A percentile compares a stretch with the other conserved stretches of the same genome.
Evolutionary conservation across 2,888 invertebrate species (phyloP).

Genomic region (Drosophila yooni): DNA sequence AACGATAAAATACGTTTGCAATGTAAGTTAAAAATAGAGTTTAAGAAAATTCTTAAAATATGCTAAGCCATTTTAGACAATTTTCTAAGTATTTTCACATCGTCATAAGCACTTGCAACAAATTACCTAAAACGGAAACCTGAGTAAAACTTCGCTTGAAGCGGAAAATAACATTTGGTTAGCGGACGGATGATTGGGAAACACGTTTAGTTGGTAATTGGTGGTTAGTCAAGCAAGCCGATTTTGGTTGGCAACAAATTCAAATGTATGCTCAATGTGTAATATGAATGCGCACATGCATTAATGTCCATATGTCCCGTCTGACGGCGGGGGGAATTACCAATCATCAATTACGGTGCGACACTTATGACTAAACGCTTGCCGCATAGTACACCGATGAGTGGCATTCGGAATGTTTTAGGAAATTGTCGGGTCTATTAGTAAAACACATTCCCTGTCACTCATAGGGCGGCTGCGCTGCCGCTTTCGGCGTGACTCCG

Average conservation of each 20-base stretch:
- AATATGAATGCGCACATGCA: conserved; percentile 5
- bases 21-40: no score
- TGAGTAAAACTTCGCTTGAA: neutral
- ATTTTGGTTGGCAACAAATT: conserved; percentile 20
- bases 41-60: neutral
- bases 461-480: conserved; percentile 37
- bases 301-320: conserved; percentile 30
- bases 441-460: conserved; percentile 27
- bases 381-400: conserved; percentile 63
- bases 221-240: conserved; percentile 27
- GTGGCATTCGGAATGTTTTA: conserved; percentile 33
- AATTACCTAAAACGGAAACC: neutral
- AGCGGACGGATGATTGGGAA: conserved; percentile 36
- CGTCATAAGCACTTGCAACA: neutral
- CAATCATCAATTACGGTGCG: conserved; percentile 71
- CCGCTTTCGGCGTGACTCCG: conserved; percentile 66
- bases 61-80: neutral
- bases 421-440: conserved; percentile 63
- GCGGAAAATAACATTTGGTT: neutral
- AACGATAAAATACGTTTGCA: neutral
- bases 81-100: neutral
- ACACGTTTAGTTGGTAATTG: conserved; percentile 23
- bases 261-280: neutral
- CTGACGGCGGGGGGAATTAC: conserved; percentile 45
- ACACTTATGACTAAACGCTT: conserved; percentile 71